A percentile compares a stretch with the other conserved stretches of the same genome.
These are phyloP conservation scores for Triplophysa bombifrons DNA, from an alignment of 2,797 vertebrate species.

Conservation along the genomic window DNA sequence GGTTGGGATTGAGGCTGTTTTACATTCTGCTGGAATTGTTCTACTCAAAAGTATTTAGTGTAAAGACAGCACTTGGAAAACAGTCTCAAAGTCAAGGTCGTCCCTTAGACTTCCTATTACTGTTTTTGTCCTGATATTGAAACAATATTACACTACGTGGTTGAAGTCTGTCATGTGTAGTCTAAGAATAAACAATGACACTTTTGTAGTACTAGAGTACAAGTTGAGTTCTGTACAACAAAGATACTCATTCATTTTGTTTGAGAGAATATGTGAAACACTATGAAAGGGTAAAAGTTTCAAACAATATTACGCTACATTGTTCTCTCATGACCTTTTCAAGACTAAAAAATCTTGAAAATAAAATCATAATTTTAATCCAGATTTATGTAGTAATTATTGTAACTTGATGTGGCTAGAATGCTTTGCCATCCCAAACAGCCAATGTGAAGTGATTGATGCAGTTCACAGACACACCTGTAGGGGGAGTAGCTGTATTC, in stretches of 20 bases:
- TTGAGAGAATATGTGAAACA: too few relatives aligned
- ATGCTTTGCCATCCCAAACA: too few relatives aligned
- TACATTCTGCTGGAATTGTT: not conserved
- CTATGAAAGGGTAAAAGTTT: too few relatives aligned
- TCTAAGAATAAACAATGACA: not conserved
- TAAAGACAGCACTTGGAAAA: not conserved
- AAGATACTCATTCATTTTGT: too few relatives aligned
- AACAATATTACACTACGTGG: not conserved
- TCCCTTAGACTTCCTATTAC: not conserved
- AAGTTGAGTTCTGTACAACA: not conserved
- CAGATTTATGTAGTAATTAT: too few relatives aligned
- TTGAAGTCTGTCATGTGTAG: not conserved
- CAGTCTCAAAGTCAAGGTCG: not conserved
- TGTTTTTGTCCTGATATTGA: not conserved
- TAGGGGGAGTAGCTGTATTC: not conserved
- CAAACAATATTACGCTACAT: too few relatives aligned
- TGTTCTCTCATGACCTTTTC: too few relatives aligned
- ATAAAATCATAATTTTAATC: too few relatives aligned
- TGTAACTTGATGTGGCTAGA: too few relatives aligned
- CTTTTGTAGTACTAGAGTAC: not conserved
- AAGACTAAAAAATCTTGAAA: too few relatives aligned
- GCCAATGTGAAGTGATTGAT: not conserved
- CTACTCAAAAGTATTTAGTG: not conserved
- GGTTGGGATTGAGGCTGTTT: not conserved
- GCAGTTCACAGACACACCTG: not conserved